A percentile compares a stretch with the other conserved stretches of the same genome.
Conservation (phyloP, 2,888 invertebrate species). For the Drosophila setosimentum region DNA sequence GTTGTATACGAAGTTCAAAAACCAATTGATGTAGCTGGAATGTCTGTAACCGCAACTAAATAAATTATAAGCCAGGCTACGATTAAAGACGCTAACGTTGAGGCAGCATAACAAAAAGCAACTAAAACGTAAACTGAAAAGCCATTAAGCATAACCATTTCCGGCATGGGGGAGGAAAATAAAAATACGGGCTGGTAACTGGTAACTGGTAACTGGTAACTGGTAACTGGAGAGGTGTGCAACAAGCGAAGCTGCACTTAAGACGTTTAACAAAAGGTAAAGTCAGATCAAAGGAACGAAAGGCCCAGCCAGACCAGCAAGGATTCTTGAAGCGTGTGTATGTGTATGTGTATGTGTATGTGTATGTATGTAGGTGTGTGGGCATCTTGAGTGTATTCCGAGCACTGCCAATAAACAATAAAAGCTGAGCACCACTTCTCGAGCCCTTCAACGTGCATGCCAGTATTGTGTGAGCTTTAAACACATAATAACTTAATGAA, state of each 20-base stretch:
- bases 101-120: constrained; percentile 7
- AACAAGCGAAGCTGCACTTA: constrained; percentile 71
- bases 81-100: constrained; percentile 31
- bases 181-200: constrained; percentile 26
- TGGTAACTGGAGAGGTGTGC: constrained; percentile 52
- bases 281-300: constrained; percentile 50
- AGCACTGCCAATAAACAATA: constrained; percentile 71
- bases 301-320: constrained; percentile 22
- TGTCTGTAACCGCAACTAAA: constrained; percentile 42
- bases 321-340: not conserved
- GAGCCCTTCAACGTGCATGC: constrained; percentile 18
- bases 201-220: not conserved
- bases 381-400: constrained; percentile 28
- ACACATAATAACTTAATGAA: constrained; percentile 79
- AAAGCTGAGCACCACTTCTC: constrained; percentile 61
- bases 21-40: constrained; percentile 23
- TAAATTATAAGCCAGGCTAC: constrained; percentile 54
- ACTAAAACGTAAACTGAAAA: constrained; percentile 49
- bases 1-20: constrained; percentile 16
- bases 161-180: constrained; percentile 40
- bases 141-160: constrained; percentile 76
- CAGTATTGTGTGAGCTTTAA: constrained; percentile 68
- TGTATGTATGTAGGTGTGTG: constrained; percentile 7
- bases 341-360: constrained; percentile 16
- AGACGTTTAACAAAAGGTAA: constrained; percentile 67